Conservation (phyloP, 37 sponge, comb jelly and placozoan species). For the Crambe crambe region DNA sequence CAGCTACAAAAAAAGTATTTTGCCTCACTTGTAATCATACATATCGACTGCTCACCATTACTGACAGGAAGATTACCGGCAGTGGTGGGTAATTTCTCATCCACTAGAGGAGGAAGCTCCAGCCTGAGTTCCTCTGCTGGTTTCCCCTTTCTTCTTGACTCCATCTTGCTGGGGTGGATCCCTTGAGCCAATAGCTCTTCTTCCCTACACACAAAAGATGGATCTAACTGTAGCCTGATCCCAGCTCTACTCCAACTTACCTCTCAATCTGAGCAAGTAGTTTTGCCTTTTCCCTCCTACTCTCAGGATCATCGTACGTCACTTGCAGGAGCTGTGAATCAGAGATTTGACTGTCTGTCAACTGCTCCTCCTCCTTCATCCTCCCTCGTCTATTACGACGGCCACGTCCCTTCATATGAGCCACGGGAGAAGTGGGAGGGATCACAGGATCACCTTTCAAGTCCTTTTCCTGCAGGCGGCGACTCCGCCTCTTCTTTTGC, state of each 20-base stretch:
- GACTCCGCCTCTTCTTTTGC: constrained; percentile 30
- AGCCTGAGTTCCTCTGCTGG: not conserved
- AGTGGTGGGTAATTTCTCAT: too few relatives aligned
- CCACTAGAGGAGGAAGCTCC: not conserved
- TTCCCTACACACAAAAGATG: not conserved
- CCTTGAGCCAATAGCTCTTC: constrained; percentile 35
- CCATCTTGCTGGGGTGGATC: not conserved
- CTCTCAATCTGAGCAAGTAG: constrained; percentile 62
- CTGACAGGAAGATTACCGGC: not conserved
- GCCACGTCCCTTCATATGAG: constrained; percentile 1
- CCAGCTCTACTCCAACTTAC: too few relatives aligned
- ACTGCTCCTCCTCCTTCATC: constrained; percentile 1
- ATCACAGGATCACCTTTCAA: not conserved
- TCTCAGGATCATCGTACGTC: constrained; percentile 77
- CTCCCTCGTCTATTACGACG: constrained; percentile 17
- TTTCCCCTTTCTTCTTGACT: not conserved
- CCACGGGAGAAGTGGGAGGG: not conserved
- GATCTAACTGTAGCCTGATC: not conserved
- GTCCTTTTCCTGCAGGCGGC: constrained; percentile 14
- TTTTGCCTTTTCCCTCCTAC: constrained; percentile 60
- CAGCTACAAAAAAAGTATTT: not conserved
- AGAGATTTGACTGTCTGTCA: constrained; percentile 39
- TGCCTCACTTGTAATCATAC: not conserved
- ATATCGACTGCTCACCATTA: too few relatives aligned
- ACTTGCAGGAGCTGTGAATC: constrained; percentile 66